Evolutionary conservation across 37 sponge, comb jelly and placozoan species (phyloP), one percentile per base, ranked within the genome.

Genomic region (Haliclona indistincta): DNA sequence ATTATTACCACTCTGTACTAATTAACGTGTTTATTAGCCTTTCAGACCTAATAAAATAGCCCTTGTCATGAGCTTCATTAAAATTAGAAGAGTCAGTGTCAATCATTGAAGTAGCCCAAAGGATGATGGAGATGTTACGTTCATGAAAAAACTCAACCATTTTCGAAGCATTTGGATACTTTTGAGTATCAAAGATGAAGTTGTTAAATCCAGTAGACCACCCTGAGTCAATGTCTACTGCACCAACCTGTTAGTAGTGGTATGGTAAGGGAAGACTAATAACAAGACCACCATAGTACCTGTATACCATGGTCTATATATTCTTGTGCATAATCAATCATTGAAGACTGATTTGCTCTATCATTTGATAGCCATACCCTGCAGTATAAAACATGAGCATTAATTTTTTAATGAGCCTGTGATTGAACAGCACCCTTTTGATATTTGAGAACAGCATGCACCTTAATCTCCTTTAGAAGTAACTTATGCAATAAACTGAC

Each of bases 351-450:
- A 54, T 76, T 71, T 5, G 88, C 84, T 25, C 93, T 76, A 32
- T 87, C 80, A 45, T 64, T 87, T 38, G 88, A 87, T 43, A 92
- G 75, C 93, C 93, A 92, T 42, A 92, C 93, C 92, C 92, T 91
- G 64, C 35, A 67, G 43, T 19, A 29, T 22, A 3, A 49, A 0
- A 54, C 37, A 33, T 34, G 8, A 64, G 63, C n/a, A 23, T 33
- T 44, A 44, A 28, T 34, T 47, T 26, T 25, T 52, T n/a, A n/a
- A n/a, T n/a, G n/a, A n/a, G n/a, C n/a, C n/a, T n/a, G n/a, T n/a
- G n/a, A n/a, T n/a, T n/a, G n/a, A n/a, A n/a, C n/a, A n/a, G n/a
- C n/a, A n/a, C n/a, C n/a, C n/a, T n/a, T n/a, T n/a, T n/a, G n/a
- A n/a, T n/a, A n/a, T n/a, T n/a, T n/a, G n/a, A 28, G 8, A 20